Evolutionary conservation across 1,140 invertebrate genomes (phyloP).

Genomic region (Leptestheria dahalacensis): DNA sequence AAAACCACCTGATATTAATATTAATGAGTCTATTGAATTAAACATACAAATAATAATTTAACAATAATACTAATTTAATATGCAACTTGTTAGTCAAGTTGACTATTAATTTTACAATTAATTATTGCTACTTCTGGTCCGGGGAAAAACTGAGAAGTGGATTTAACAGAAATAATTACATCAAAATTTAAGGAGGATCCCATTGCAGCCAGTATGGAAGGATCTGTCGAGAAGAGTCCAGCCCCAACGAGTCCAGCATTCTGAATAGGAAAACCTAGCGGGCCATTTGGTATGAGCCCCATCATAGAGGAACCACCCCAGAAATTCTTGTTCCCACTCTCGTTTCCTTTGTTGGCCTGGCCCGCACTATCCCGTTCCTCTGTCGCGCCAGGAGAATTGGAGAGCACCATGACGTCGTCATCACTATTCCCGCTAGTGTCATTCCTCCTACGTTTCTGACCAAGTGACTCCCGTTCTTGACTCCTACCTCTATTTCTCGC

Average conservation of each 20-base stretch:
- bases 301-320: background rate
- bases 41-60: no score
- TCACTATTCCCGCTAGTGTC: constrained; percentile 1
- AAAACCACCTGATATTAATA: no score
- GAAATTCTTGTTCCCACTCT: background rate
- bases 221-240: background rate
- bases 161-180: constrained; percentile 1
- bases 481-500: no score
- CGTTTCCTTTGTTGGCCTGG: constrained; percentile 1
- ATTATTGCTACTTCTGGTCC: no score
- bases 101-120: no score
- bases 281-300: background rate
- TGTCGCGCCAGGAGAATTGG: constrained; percentile 1
- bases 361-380: no score
- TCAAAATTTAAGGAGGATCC: constrained; percentile 6
- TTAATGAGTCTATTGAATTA: no score
- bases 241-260: background rate
- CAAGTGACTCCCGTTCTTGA: no score
- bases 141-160: no score
- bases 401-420: constrained; percentile 10
- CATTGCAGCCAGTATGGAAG: constrained; percentile 4
- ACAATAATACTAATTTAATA: no score
- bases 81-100: no score
- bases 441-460: background rate
- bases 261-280: background rate